These are phyloP conservation scores for Paralichthys olivaceus DNA, from an alignment of 2,113 vertebrate species.

Conservation along the genomic window DNA sequence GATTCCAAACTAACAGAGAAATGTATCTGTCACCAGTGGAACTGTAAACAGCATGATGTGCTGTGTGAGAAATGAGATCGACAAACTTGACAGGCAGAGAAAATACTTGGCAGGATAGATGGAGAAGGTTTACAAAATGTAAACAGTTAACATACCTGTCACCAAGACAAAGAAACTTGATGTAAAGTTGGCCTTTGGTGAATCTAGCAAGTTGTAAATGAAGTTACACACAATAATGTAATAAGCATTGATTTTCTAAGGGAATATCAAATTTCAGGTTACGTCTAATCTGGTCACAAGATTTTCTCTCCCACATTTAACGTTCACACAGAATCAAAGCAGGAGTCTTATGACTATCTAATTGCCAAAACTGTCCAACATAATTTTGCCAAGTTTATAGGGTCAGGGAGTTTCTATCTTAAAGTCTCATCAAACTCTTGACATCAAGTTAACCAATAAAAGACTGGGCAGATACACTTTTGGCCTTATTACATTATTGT, in stretches of 20 bases:
- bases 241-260: background rate
- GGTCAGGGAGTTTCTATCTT: background rate
- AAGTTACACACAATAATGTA: constrained; percentile 8
- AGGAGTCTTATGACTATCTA: background rate
- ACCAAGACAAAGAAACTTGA: background rate
- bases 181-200: background rate
- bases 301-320: background rate
- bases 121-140: background rate
- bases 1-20: background rate
- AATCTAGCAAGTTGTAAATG: background rate
- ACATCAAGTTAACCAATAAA: background rate
- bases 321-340: constrained; percentile 9
- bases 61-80: too few relatives aligned
- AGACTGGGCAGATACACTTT: background rate
- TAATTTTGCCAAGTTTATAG: background rate
- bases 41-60: too few relatives aligned
- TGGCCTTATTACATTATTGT: background rate
- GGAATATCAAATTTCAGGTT: background rate
- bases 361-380: background rate
- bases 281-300: background rate
- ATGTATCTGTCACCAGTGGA: background rate
- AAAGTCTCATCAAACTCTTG: background rate
- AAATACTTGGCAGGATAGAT: background rate
- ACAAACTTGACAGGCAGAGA: too few relatives aligned
- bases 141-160: too few relatives aligned